These are phyloP conservation scores for Anagrus nilaparvatae DNA, from an alignment of 1,140 invertebrate genomes.

Conservation along the genomic window DNA sequence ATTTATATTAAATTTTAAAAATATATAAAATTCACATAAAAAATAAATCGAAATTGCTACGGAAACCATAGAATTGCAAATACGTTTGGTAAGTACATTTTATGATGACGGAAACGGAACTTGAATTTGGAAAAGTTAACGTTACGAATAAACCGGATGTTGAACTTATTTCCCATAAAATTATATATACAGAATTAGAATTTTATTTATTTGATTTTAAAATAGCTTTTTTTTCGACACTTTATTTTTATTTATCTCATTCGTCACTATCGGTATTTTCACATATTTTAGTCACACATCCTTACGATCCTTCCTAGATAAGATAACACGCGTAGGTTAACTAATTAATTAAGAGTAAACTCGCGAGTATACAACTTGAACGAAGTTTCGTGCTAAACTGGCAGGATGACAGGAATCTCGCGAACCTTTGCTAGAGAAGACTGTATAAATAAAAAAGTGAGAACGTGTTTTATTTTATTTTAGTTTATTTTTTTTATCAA, in stretches of 20 bases:
- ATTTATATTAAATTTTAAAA: no score
- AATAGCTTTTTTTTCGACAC: no score
- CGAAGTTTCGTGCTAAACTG: conserved; percentile 34
- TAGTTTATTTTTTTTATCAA: no score
- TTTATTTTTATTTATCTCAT: no score
- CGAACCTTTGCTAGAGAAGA: conserved; percentile 6
- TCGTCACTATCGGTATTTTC: no score
- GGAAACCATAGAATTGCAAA: conserved; percentile 12
- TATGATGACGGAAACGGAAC: conserved; percentile 12
- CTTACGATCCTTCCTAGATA: no score
- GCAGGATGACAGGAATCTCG: conserved; percentile 29
- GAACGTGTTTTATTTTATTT: conserved; percentile 11
- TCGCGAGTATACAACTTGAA: conserved; percentile 21
- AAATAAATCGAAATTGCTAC: conserved; percentile 10
- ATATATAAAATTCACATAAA: conserved; percentile 3
- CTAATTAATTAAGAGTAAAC: no score
- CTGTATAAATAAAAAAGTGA: conserved; percentile 11
- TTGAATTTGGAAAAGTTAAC: conserved; percentile 16
- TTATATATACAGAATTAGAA: no score
- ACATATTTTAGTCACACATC: no score
- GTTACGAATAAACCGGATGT: conserved; percentile 11
- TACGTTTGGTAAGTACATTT: conserved; percentile 14
- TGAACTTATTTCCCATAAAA: no score
- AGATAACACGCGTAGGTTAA: no score
- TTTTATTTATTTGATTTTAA: no score